These are phyloP conservation scores for Perca fluviatilis DNA, from an alignment of 2,113 vertebrate genomes.

Conservation along the genomic window DNA sequence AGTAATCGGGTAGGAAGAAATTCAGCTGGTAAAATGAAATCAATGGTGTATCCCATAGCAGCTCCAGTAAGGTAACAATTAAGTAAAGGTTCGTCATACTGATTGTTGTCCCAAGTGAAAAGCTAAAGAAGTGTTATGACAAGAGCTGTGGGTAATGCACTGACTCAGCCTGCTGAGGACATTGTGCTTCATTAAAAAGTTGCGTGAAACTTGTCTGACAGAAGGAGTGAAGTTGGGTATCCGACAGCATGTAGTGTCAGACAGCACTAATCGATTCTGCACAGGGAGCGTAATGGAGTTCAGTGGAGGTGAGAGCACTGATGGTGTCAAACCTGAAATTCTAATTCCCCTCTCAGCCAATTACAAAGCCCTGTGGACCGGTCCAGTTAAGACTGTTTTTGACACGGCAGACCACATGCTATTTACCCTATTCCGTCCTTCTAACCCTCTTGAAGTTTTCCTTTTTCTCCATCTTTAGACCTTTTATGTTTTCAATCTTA, in stretches of 20 bases:
- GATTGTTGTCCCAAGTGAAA: constrained; percentile 41
- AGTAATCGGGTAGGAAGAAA: constrained; percentile 57
- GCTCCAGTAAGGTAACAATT: constrained; percentile 39
- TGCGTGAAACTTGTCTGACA: constrained; percentile 40
- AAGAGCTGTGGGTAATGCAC: not conserved
- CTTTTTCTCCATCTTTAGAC: constrained; percentile 1
- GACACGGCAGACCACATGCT: constrained; percentile 26
- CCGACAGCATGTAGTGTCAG: constrained; percentile 52
- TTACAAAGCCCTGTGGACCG: constrained; percentile 55
- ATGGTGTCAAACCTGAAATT: constrained; percentile 50
- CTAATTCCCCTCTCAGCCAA: constrained; percentile 65
- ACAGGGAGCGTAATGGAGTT: constrained; percentile 68
- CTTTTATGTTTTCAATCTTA: not conserved
- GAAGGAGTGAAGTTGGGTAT: constrained; percentile 32
- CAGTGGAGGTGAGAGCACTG: constrained; percentile 52
- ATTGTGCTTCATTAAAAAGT: constrained; percentile 69
- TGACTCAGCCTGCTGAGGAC: not conserved
- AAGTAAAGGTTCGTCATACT: not conserved
- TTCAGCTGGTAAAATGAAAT: constrained; percentile 52
- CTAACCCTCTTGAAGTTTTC: not conserved
- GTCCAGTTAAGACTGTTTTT: constrained; percentile 34
- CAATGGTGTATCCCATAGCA: constrained; percentile 22
- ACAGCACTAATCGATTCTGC: constrained; percentile 73
- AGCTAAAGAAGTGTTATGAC: constrained; percentile 27
- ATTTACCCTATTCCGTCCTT: constrained; percentile 6